These are phyloP conservation scores for Ceratosolen solmsi DNA, from an alignment of 1,140 invertebrate genomes.

Conservation along the genomic window DNA sequence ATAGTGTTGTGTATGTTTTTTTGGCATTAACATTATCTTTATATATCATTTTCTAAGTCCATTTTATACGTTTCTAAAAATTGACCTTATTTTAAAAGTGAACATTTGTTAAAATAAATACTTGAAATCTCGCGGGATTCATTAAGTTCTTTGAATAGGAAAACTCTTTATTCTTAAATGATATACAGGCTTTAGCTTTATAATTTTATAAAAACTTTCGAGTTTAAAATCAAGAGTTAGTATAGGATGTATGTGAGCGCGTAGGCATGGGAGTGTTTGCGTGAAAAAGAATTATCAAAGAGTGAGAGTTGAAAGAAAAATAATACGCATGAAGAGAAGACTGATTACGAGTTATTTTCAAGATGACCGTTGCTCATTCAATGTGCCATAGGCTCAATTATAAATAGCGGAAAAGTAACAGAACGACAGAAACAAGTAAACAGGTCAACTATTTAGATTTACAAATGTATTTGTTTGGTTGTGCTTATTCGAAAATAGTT, in stretches of 20 bases:
- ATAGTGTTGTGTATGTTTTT: too few relatives aligned
- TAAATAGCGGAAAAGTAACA: background rate
- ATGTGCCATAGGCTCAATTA: background rate
- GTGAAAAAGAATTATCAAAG: too few relatives aligned
- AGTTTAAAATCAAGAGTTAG: slow-evolving; percentile 23
- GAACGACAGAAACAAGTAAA: background rate
- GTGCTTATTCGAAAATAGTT: too few relatives aligned
- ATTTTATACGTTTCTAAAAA: too few relatives aligned
- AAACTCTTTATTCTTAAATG: background rate
- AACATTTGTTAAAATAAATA: too few relatives aligned
- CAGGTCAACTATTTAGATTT: background rate
- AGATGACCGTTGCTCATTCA: background rate
- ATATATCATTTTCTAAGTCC: too few relatives aligned
- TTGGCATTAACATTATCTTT: too few relatives aligned
- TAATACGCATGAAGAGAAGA: background rate
- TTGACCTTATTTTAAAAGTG: too few relatives aligned
- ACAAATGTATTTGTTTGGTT: too few relatives aligned
- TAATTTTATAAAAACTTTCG: slow-evolving; percentile 22
- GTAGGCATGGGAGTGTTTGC: too few relatives aligned
- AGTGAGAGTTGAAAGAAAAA: background rate
- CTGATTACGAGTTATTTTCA: slow-evolving; percentile 2
- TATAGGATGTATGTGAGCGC: too few relatives aligned
- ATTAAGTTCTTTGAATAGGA: background rate
- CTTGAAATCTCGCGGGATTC: too few relatives aligned
- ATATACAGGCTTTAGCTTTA: background rate